A percentile compares a stretch with the other conserved stretches of the same genome.
Evolutionary conservation across 2,113 vertebrate species (phyloP).

Genomic region (Xiphophorus hellerii): DNA sequence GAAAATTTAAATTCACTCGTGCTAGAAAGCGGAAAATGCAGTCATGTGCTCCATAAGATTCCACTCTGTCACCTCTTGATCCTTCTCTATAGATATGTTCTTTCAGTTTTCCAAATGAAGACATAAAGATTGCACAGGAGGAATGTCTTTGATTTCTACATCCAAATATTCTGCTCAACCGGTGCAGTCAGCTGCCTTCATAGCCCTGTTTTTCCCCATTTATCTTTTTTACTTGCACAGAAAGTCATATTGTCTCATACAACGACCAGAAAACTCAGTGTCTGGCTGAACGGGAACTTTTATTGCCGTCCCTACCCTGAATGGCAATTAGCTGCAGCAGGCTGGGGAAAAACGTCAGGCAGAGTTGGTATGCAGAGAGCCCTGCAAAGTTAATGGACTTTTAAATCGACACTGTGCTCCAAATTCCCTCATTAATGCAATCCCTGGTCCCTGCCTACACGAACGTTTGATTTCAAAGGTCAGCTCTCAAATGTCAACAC

Average conservation of each 20-base stretch:
- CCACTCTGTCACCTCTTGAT: conserved; percentile 19
- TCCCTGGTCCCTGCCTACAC: conserved; percentile 65
- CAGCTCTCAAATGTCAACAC: conserved; percentile 81
- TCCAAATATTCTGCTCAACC: conserved; percentile 59
- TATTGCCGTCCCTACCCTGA: conserved; percentile 73
- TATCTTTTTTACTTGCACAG: conserved; percentile 72
- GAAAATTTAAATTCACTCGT: conserved; percentile 27
- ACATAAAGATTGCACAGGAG: conserved; percentile 61
- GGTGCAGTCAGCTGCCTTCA: conserved; percentile 57
- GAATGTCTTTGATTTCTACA: conserved; percentile 67
- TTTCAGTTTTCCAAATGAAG: conserved; percentile 50
- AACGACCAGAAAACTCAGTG: conserved; percentile 60
- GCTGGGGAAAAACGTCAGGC: conserved; percentile 66
- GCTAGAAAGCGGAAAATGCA: conserved; percentile 26
- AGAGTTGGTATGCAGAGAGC: conserved; percentile 77
- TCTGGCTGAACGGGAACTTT: conserved; percentile 73
- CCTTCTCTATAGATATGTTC: conserved; percentile 45
- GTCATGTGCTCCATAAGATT: conserved; percentile 33
- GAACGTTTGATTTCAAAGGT: conserved; percentile 79
- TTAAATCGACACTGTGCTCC: conserved; percentile 78
- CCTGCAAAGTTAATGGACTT: conserved; percentile 82
- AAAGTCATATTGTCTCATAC: conserved; percentile 65
- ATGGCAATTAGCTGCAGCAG: conserved; percentile 79
- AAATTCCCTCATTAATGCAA: conserved; percentile 81
- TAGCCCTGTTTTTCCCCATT: conserved; percentile 39